Percentiles rank a stretch among this genome's conserved stretches.
These are phyloP conservation scores for Nephila pilipes DNA, from an alignment of 1,140 invertebrate genomes.

Conservation along the genomic window DNA sequence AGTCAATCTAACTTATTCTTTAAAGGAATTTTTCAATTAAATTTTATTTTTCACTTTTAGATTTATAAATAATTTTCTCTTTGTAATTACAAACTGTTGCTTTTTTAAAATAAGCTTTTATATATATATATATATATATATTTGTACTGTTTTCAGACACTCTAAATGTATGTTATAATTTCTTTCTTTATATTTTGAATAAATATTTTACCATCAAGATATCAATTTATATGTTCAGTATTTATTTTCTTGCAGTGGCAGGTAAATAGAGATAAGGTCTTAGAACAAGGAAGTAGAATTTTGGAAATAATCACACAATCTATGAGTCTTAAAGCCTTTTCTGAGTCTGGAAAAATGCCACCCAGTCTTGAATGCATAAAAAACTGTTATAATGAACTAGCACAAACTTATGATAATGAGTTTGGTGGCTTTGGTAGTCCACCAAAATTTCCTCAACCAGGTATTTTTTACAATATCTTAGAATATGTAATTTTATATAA, in stretches of 20 bases:
- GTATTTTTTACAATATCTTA: conserved; percentile 76
- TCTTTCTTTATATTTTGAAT: no score
- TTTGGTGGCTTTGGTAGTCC: conserved; percentile 90
- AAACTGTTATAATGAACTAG: conserved; percentile 84
- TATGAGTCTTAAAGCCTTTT: conserved; percentile 79
- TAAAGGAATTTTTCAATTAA: no score
- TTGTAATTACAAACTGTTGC: no score
- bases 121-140: no score
- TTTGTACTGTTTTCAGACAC: no score
- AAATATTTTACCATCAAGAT: no score
- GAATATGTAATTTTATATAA: background rate
- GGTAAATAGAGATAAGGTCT: conserved; percentile 84
- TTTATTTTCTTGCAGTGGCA: conserved; percentile 85
- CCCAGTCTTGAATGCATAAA: conserved; percentile 80
- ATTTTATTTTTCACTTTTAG: no score
- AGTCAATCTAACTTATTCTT: no score
- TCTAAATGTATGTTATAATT: no score
- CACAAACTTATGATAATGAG: conserved; percentile 86
- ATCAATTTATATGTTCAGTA: no score
- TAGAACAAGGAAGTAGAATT: conserved; percentile 84
- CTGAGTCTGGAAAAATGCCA: conserved; percentile 79
- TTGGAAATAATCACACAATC: conserved; percentile 84
- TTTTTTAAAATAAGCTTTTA: no score
- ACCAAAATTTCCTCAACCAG: conserved; percentile 96
- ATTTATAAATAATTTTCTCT: no score